Percentiles rank a stretch among this genome's conserved stretches.
Conservation (phyloP, 2,888 invertebrate species). For the Drosophila algonquin region DNA sequence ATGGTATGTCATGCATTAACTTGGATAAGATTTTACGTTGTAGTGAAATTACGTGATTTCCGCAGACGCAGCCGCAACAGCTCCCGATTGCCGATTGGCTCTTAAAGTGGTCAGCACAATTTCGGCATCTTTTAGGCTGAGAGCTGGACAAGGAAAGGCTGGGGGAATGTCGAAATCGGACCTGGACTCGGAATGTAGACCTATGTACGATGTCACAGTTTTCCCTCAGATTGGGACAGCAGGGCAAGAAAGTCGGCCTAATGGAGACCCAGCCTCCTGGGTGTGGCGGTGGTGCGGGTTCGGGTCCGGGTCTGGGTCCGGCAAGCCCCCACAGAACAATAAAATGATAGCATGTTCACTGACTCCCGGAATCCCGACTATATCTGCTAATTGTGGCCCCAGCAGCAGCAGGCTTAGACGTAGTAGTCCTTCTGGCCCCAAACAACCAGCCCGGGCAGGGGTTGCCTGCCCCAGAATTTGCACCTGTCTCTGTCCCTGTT, state of each 20-base stretch:
- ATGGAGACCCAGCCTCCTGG: not conserved
- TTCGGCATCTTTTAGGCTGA: too few species aligned
- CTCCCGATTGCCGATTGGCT: conserved; percentile 35
- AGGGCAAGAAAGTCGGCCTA: too few species aligned
- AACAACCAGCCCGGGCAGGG: too few species aligned
- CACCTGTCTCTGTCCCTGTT: not conserved
- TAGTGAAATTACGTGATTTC: conserved; percentile 67
- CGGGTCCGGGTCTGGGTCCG: too few species aligned
- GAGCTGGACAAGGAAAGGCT: not conserved
- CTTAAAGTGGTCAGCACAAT: conserved; percentile 37
- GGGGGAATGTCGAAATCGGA: too few species aligned
- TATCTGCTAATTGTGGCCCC: not conserved
- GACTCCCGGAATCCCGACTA: not conserved
- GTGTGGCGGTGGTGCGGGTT: too few species aligned
- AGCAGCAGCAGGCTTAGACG: too few species aligned
- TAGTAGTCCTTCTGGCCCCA: too few species aligned
- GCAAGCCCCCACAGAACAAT: not conserved
- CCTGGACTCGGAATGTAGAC: too few species aligned
- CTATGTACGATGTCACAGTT: too few species aligned
- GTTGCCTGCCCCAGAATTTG: not conserved
- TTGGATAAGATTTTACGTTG: conserved; percentile 50
- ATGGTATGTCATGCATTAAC: conserved; percentile 20
- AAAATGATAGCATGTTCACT: not conserved
- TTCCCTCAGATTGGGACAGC: not conserved
- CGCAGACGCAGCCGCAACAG: conserved; percentile 48